Percentiles rank a stretch among this genome's conserved stretches.
Evolutionary conservation across 37 sponge, comb jelly and placozoan species (phyloP).

Genomic region (Haliclona indistincta): DNA sequence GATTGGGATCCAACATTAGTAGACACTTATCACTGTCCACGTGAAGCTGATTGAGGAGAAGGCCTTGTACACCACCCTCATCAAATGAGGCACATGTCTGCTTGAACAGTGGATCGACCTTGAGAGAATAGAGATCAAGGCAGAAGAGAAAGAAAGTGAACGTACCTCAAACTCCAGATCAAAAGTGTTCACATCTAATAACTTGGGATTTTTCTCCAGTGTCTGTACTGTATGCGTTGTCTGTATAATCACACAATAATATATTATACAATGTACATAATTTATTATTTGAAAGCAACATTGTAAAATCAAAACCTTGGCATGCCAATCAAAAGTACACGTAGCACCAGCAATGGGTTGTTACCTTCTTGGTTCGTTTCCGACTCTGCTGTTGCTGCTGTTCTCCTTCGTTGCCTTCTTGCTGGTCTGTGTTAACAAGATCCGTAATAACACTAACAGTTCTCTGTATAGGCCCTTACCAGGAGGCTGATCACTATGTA

Average conservation of each 20-base stretch:
- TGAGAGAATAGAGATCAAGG: neutral
- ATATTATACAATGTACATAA: no score
- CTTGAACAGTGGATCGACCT: constrained; percentile 85
- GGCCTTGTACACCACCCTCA: constrained; percentile 73
- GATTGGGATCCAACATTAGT: constrained; percentile 20
- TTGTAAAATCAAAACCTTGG: neutral
- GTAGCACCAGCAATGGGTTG: neutral
- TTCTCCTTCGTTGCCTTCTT: neutral
- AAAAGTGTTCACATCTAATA: constrained; percentile 51
- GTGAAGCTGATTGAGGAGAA: constrained; percentile 66
- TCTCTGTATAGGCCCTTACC: no score
- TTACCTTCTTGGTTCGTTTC: neutral
- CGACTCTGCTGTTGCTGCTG: neutral
- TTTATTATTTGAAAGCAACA: no score
- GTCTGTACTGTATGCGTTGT: constrained; percentile 1
- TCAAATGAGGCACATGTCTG: constrained; percentile 81
- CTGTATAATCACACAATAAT: neutral
- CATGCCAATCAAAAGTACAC: neutral
- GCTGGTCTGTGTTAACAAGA: neutral
- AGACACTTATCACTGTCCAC: constrained; percentile 33
- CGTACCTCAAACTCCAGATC: constrained; percentile 74
- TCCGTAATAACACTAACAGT: no score
- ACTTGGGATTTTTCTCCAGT: constrained; percentile 53
- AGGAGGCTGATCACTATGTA: constrained; percentile 24
- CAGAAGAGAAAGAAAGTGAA: neutral